Percentiles rank a stretch among this genome's conserved stretches.
These are phyloP conservation scores for Geotrupes spiniger DNA, from an alignment of 2,888 invertebrate genomes.

Conservation along the genomic window DNA sequence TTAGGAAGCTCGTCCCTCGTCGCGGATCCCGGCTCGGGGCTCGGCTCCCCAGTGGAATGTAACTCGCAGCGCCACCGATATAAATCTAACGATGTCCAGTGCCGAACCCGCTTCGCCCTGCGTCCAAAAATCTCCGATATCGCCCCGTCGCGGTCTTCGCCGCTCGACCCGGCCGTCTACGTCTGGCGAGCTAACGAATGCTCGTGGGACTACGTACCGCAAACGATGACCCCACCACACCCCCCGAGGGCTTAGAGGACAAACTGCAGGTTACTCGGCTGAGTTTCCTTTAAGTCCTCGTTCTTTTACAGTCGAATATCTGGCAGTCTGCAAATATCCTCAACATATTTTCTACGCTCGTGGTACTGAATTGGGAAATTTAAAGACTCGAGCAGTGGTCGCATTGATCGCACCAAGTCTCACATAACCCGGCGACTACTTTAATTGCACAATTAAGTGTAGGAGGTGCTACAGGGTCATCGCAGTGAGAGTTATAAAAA, in stretches of 20 bases:
- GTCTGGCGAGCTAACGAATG: conserved; percentile 20
- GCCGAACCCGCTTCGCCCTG: conserved; percentile 15
- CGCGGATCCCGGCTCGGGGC: conserved; percentile 9
- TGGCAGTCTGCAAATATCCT: too few species aligned
- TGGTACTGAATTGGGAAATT: too few species aligned
- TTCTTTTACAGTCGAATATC: too few species aligned
- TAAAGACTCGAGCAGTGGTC: too few species aligned
- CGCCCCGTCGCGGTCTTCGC: too few species aligned
- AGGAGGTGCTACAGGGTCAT: too few species aligned
- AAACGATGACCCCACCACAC: too few species aligned
- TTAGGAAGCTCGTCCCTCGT: conserved; percentile 23
- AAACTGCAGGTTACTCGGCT: conserved; percentile 35
- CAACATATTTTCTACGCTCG: too few species aligned
- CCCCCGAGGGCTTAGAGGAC: conserved; percentile 27
- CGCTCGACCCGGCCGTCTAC: conserved; percentile 9
- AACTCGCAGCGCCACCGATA: conserved; percentile 34
- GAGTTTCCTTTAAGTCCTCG: conserved; percentile 35
- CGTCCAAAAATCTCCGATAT: conserved; percentile 7
- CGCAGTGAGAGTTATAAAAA: too few species aligned
- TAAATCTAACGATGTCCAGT: conserved; percentile 35
- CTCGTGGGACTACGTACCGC: conserved; percentile 21
- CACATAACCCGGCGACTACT: too few species aligned
- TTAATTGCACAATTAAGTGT: too few species aligned
- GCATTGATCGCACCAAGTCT: too few species aligned
- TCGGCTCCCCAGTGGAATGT: conserved; percentile 32